Conservation (phyloP, 2,113 vertebrate genomes). For the Geothlypis trichas region DNA sequence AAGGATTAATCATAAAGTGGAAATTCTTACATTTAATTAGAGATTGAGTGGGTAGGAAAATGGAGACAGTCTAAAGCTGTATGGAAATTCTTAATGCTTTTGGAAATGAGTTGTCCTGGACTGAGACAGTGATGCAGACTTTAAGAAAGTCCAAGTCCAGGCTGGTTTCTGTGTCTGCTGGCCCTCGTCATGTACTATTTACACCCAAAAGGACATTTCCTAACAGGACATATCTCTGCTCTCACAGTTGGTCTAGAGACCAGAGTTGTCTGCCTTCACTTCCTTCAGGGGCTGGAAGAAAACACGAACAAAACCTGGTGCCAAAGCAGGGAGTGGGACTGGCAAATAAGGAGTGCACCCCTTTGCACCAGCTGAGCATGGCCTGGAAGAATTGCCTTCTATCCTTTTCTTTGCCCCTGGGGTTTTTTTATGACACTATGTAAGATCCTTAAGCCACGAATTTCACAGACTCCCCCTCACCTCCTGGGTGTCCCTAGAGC, state of each 20-base stretch:
- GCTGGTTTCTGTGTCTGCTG: background rate
- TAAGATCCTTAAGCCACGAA: background rate
- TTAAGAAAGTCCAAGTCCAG: background rate
- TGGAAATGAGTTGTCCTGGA: background rate
- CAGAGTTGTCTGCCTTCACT: background rate
- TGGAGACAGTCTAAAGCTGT: background rate
- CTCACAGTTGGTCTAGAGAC: background rate
- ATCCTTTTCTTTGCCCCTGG: background rate
- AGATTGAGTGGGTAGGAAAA: constrained; percentile 21
- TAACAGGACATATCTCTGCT: background rate
- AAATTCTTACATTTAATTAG: constrained; percentile 61
- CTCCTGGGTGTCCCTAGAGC: background rate
- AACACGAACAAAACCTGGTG: background rate
- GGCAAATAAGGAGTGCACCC: rapidly evolving
- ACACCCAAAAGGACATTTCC: background rate
- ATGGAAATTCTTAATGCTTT: background rate
- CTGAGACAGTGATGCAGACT: background rate
- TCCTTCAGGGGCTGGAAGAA: background rate
- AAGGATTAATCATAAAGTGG: constrained; percentile 59
- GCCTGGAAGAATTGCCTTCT: background rate
- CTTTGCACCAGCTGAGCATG: background rate
- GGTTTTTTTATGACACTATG: background rate
- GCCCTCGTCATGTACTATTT: background rate
- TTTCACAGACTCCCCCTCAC: background rate
- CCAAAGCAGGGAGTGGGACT: rapidly evolving